A percentile compares a stretch with the other conserved stretches of the same genome.
Evolutionary conservation across 1,140 invertebrate genomes (phyloP).

Genomic region (Lutraria rhynchaena): DNA sequence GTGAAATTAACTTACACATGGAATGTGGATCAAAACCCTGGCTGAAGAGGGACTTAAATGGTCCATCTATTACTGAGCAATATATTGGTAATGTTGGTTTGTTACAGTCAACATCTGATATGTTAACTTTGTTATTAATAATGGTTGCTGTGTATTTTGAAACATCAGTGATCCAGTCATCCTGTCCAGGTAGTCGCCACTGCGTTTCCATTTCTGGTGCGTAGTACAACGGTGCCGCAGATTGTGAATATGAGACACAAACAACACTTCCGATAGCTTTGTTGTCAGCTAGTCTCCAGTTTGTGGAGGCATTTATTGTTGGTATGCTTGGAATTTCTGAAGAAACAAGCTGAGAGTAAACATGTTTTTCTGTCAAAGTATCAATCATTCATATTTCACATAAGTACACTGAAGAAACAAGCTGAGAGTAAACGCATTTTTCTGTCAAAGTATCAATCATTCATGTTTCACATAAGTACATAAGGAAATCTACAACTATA

Average conservation of each 20-base stretch:
- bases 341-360: too few relatives aligned
- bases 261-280: neutral
- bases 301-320: neutral
- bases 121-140: neutral
- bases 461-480: too few relatives aligned
- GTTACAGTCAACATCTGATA: slow-evolving; percentile 1
- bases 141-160: neutral
- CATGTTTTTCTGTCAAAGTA: too few relatives aligned
- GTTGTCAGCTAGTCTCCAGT: neutral
- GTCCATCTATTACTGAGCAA: neutral
- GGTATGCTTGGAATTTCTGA: neutral
- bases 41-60: neutral
- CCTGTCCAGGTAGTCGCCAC: neutral
- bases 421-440: too few relatives aligned
- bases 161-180: neutral
- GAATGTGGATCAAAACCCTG: neutral
- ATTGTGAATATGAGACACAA: neutral
- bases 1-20: slow-evolving; percentile 6
- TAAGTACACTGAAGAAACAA: too few relatives aligned
- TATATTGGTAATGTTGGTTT: neutral
- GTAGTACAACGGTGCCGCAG: slow-evolving; percentile 8
- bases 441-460: too few relatives aligned
- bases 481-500: too few relatives aligned
- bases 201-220: neutral
- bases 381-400: too few relatives aligned